Evolutionary conservation across 2,113 vertebrate genomes (phyloP), one percentile per base, ranked within the genome.

Genomic region (Zeus faber): DNA sequence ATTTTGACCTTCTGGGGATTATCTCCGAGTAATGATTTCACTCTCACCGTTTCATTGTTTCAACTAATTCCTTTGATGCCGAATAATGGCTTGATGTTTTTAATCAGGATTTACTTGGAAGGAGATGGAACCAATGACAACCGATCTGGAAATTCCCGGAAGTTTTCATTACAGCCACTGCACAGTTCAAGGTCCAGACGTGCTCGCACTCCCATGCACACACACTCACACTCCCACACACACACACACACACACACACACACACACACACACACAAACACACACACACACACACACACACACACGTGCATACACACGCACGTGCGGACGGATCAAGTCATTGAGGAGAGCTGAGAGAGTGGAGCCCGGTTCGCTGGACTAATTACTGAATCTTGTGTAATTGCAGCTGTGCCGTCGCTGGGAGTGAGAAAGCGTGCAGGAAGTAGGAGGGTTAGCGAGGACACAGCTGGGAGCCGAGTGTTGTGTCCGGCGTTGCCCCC

Each of bases 371-470:
- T n/a, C n/a, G n/a, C n/a, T n/a, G n/a, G n/a, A n/a, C n/a, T n/a
- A n/a, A n/a, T n/a, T n/a, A n/a, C n/a, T n/a, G n/a, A n/a, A n/a
- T n/a, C n/a, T n/a, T n/a, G n/a, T n/a, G n/a, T n/a, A n/a, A n/a
- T n/a, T n/a, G n/a, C n/a, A n/a, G n/a, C n/a, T n/a, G n/a, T n/a
- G n/a, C n/a, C n/a, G n/a, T n/a, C n/a, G 39, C 53, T 55, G 37
- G 16, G 18, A 69, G 68, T 70, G 57, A 75, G 64, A 70, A 54
- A 75, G 59, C 20, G 45, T 68, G 62, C 77, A 79, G 80, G 82
- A 85, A 81, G 78, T 72, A 61, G 14, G 37, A 54, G 68, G 65
- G 62, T 84, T 66, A 80, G 64, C 33, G 21, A 74, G 79, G 73
- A 70, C 77, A 83, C 70, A 79, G 75, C 70, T 77, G 72, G 70